Evolutionary conservation across 1,140 invertebrate species (phyloP).

Genomic region (Himalopsyche phryganea): DNA sequence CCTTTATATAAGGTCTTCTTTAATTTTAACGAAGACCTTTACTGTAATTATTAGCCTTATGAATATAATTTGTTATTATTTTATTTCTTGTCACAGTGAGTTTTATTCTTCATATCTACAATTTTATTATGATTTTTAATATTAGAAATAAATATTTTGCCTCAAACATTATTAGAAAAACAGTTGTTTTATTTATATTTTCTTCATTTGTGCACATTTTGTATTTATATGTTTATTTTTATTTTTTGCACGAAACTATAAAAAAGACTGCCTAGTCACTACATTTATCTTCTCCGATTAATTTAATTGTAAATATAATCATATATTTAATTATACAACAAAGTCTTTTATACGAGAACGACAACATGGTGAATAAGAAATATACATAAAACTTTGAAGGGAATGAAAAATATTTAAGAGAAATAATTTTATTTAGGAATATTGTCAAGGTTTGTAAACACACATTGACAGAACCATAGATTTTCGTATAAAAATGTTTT

Average conservation of each 20-base stretch:
- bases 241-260: constrained; percentile 29
- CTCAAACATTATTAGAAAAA: constrained; percentile 44
- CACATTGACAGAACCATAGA: no score
- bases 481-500: no score
- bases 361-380: no score
- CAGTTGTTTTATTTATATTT: constrained; percentile 47
- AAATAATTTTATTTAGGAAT: no score
- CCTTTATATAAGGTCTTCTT: neutral
- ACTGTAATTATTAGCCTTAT: constrained; percentile 31
- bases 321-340: no score
- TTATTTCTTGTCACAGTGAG: constrained; percentile 32
- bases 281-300: constrained; percentile 30
- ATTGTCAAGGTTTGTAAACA: no score
- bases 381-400: no score
- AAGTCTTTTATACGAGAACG: no score
- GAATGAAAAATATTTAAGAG: no score
- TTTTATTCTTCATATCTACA: constrained; percentile 31
- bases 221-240: constrained; percentile 36
- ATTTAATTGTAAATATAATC: constrained; percentile 5
- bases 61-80: constrained; percentile 30
- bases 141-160: constrained; percentile 57
- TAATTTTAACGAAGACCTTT: neutral
- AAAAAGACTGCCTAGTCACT: constrained; percentile 36
- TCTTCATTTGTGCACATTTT: constrained; percentile 34
- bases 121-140: constrained; percentile 39